phyloP scores from a whole-genome alignment of 2,113 vertebrate species.

The Pyrgilauda ruficollis region DNA sequence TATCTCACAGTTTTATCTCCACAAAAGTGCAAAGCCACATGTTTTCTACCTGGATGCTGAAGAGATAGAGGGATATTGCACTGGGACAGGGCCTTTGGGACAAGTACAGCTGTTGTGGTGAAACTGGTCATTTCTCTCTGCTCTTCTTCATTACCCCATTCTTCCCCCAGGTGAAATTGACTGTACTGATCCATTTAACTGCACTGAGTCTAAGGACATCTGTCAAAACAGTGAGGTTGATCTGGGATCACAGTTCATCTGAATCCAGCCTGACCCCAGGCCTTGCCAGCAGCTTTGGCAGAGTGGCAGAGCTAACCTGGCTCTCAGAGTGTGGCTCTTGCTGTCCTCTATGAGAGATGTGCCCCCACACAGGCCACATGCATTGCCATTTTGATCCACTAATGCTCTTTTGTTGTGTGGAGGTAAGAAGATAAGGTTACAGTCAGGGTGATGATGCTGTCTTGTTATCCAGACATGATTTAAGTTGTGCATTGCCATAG shows the following conservation, averaged over 20 bases:
- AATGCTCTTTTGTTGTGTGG: not conserved
- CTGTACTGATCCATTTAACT: not conserved
- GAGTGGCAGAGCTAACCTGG: not conserved
- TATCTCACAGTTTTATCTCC: not conserved
- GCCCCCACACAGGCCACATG: not conserved
- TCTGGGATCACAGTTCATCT: not conserved
- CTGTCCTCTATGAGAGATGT: not conserved
- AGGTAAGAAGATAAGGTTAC: not conserved
- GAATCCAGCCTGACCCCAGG: not conserved
- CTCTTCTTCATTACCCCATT: not conserved
- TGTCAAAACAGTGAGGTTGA: conserved; percentile 5
- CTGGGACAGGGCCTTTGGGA: not conserved
- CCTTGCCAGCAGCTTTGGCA: conserved; percentile 21
- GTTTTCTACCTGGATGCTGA: not conserved
- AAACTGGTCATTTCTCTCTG: not conserved
- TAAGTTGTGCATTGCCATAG: not conserved
- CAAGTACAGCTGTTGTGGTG: not conserved
- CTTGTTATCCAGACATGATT: not conserved
- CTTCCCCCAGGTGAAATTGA: not conserved
- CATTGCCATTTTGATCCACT: not conserved
- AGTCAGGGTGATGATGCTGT: not conserved
- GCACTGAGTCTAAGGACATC: not conserved
- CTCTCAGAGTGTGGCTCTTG: not conserved
- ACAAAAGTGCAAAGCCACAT: not conserved
- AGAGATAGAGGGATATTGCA: not conserved